phyloP scores from a whole-genome alignment of 2,888 invertebrate genomes.

The Orthosia gracilis region DNA sequence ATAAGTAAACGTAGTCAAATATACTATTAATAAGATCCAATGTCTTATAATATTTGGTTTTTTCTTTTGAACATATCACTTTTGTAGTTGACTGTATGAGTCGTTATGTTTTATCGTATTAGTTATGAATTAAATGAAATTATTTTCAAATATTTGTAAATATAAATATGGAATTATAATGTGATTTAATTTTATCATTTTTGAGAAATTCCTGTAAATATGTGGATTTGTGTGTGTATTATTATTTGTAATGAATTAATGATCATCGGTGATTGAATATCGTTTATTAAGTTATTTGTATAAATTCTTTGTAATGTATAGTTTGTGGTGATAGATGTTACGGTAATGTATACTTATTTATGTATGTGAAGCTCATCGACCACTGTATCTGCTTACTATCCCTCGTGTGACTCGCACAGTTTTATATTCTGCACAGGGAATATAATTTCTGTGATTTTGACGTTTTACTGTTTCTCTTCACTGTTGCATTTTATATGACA shows the following conservation, averaged over 20 bases:
- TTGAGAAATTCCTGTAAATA: conserved; percentile 84
- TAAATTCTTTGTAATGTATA: conserved; percentile 86
- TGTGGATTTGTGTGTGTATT: conserved; percentile 86
- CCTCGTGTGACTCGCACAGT: conserved; percentile 72
- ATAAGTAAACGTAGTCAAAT: conserved; percentile 45
- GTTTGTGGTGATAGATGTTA: conserved; percentile 82
- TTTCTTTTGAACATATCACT: conserved; percentile 32
- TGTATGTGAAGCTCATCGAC: conserved; percentile 77
- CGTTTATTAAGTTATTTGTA: conserved; percentile 84
- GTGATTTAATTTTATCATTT: conserved; percentile 83
- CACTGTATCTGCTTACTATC: conserved; percentile 63
- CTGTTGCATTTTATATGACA: conserved; percentile 65
- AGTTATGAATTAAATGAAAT: conserved; percentile 62
- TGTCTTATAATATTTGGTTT: conserved; percentile 20
- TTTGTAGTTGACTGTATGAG: conserved; percentile 48
- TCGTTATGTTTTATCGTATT: conserved; percentile 62
- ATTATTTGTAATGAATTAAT: conserved; percentile 78
- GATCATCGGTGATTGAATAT: conserved; percentile 75
- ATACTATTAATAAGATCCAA: conserved; percentile 21
- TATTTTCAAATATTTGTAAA: conserved; percentile 82
- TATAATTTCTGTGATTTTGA: conserved; percentile 73
- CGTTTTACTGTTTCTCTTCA: conserved; percentile 67
- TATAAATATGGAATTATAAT: conserved; percentile 78
- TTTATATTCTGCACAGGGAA: conserved; percentile 74
- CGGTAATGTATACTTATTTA: conserved; percentile 79